These are phyloP conservation scores for Schizopygopsis malacanthus DNA, from an alignment of 2,797 vertebrate species.

Conservation along the genomic window DNA sequence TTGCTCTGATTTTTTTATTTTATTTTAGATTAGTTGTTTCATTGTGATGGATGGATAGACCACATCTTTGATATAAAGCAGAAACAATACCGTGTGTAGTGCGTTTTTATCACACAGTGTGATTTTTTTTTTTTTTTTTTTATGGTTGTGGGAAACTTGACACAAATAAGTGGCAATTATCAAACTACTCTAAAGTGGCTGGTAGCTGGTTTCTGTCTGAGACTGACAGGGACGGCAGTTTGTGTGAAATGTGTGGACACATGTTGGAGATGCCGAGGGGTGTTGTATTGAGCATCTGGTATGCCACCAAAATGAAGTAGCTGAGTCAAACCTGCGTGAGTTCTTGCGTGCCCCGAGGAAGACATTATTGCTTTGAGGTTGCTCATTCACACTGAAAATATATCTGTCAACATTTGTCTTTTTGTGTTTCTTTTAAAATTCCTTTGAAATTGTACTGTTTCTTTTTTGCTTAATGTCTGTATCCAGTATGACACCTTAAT, in stretches of 20 bases:
- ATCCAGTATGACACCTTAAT: neutral
- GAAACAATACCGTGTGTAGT: neutral
- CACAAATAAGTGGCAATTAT: conserved; percentile 72
- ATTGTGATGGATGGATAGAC: conserved; percentile 8
- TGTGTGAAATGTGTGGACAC: conserved; percentile 70
- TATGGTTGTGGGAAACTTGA: conserved; percentile 59
- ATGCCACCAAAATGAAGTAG: conserved; percentile 46
- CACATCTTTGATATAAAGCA: conserved; percentile 16
- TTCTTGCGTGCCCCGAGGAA: neutral
- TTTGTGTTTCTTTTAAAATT: neutral
- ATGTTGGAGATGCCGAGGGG: conserved; percentile 67
- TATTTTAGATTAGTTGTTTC: conserved; percentile 6
- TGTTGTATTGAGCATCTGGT: conserved; percentile 64
- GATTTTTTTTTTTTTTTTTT: conserved; percentile 40
- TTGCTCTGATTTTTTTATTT: neutral
- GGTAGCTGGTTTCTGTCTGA: conserved; percentile 63
- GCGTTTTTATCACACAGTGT: conserved; percentile 41
- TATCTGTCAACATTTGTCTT: neutral
- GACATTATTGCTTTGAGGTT: conserved; percentile 11
- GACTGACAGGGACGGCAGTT: conserved; percentile 72
- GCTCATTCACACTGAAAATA: neutral
- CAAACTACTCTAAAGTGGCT: conserved; percentile 66
- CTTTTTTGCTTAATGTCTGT: neutral
- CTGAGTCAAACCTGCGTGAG: conserved; percentile 23
- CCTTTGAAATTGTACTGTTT: neutral